A percentile compares a stretch with the other conserved stretches of the same genome.
These are phyloP conservation scores for Ostrea denselamellosa DNA, from an alignment of 1,140 invertebrate genomes.

Conservation along the genomic window DNA sequence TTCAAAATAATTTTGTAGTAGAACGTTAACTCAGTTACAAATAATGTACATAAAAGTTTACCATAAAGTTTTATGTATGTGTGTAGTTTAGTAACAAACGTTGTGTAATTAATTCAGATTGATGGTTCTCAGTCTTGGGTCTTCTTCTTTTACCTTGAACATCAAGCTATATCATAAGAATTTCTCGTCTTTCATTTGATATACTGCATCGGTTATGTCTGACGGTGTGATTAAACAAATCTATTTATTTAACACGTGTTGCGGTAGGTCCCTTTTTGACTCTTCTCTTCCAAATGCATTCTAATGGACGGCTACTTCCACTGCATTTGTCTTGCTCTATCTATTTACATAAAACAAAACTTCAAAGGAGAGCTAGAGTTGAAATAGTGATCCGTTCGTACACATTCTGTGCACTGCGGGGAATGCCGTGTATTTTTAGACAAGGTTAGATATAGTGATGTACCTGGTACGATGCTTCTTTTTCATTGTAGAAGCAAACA, in stretches of 20 bases:
- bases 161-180: slow-evolving; percentile 10
- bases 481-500: slow-evolving; percentile 3
- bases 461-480: not conserved
- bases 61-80: not conserved
- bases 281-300: slow-evolving; percentile 22
- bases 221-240: slow-evolving; percentile 22
- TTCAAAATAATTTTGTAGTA: no score
- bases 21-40: no score
- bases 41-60: not conserved
- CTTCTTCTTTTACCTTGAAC: not conserved
- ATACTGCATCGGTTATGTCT: not conserved
- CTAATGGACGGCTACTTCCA: slow-evolving; percentile 32
- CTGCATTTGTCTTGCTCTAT: slow-evolving; percentile 17
- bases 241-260: slow-evolving; percentile 40
- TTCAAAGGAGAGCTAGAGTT: slow-evolving; percentile 11
- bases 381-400: slow-evolving; percentile 15
- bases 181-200: slow-evolving; percentile 4
- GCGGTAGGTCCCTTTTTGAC: slow-evolving; percentile 17
- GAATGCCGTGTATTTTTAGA: slow-evolving; percentile 23
- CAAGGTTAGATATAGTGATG: not conserved
- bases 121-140: not conserved
- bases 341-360: slow-evolving; percentile 38
- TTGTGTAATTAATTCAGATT: slow-evolving; percentile 22
- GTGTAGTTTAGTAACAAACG: not conserved
- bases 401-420: not conserved